Conservation (phyloP, 1,140 invertebrate species). For the Bombus sylvicola region DNA sequence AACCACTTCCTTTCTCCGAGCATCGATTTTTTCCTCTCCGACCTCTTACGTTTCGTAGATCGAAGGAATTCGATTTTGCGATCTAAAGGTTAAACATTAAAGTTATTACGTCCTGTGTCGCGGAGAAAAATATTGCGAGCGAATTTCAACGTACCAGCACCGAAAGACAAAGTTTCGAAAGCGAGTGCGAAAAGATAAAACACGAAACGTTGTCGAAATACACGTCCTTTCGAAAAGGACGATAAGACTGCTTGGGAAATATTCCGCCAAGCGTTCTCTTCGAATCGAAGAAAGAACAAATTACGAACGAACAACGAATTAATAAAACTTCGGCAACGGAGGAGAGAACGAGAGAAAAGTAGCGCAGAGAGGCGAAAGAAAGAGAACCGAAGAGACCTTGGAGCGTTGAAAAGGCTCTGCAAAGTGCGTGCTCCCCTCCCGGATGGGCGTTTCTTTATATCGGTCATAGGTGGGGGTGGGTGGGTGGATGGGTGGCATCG, state of each 20-base stretch:
- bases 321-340: no score
- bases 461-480: slow-evolving; percentile 54
- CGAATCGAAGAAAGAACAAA: no score
- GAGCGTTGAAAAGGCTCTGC: slow-evolving; percentile 15
- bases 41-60: neutral
- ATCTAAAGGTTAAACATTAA: neutral
- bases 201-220: no score
- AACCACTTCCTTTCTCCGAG: neutral
- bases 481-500: slow-evolving; percentile 56
- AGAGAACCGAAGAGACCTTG: neutral
- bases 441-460: slow-evolving; percentile 62
- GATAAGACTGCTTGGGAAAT: no score
- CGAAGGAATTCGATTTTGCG: neutral
- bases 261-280: no score
- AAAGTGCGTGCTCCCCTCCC: slow-evolving; percentile 38
- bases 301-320: no score
- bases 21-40: neutral
- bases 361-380: neutral
- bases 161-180: no score
- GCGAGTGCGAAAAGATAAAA: no score
- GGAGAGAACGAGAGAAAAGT: neutral
- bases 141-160: no score
- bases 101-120: no score
- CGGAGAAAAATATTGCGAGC: no score
- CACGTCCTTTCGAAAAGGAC: no score